Conservation (phyloP, 2,797 vertebrate genomes). For the Trematomus bernacchii region DNA sequence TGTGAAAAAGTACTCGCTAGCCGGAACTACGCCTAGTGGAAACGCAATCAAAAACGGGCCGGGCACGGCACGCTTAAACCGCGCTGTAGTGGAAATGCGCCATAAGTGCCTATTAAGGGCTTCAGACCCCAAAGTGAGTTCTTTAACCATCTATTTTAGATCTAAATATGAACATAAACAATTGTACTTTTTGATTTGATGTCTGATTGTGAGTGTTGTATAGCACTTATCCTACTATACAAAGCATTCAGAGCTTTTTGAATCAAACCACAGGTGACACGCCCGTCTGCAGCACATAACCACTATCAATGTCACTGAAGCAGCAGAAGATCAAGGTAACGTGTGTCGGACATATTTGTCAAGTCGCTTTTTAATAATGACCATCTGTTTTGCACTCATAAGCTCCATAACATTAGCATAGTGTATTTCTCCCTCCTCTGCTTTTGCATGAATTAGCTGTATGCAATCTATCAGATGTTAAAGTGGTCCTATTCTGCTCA, state of each 20-base stretch:
- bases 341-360: conserved; percentile 10
- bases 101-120: too few species aligned
- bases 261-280: conserved; percentile 28
- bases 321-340: not conserved
- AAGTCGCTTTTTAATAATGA: conserved; percentile 24
- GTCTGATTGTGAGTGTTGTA: not conserved
- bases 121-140: too few species aligned
- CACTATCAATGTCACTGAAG: not conserved
- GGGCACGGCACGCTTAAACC: not conserved
- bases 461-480: not conserved
- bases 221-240: conserved; percentile 40
- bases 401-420: conserved; percentile 23
- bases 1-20: too few species aligned
- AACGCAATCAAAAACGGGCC: too few species aligned
- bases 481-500: not conserved
- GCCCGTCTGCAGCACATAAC: not conserved
- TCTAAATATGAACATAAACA: not conserved
- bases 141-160: too few species aligned
- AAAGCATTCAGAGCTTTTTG: conserved; percentile 7
- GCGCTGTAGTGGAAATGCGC: not conserved
- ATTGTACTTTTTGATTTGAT: conserved; percentile 12
- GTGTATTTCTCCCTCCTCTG: not conserved
- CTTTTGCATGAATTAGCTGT: not conserved
- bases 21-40: too few species aligned
- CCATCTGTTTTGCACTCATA: conserved; percentile 35